A percentile compares a stretch with the other conserved stretches of the same genome.
Conservation (phyloP, 2,797 vertebrate genomes). For the Steatocranus sp. region DNA sequence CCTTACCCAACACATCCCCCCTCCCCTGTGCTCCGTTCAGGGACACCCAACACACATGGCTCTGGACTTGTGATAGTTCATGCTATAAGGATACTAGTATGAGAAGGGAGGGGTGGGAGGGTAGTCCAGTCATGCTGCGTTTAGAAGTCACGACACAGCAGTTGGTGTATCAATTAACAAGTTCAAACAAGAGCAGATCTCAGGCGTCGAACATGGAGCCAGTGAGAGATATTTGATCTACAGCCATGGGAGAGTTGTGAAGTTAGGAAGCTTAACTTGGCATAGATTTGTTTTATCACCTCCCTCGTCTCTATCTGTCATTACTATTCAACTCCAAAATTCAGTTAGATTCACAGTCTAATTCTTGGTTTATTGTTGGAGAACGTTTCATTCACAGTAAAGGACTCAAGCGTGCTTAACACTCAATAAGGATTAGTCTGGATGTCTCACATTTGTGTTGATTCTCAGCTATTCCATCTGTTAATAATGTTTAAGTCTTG, state of each 20-base stretch:
- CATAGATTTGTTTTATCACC: neutral
- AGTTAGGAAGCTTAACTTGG: slow-evolving; percentile 17
- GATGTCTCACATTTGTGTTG: slow-evolving; percentile 2
- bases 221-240: slow-evolving; percentile 57
- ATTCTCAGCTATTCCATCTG: slow-evolving; percentile 17
- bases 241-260: slow-evolving; percentile 30
- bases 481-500: slow-evolving; percentile 3
- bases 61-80: neutral
- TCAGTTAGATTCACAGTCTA: neutral
- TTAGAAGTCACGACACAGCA: slow-evolving; percentile 36
- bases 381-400: slow-evolving; percentile 6
- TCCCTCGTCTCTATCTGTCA: neutral
- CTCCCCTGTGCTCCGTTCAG: neutral
- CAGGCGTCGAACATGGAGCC: slow-evolving; percentile 25
- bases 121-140: slow-evolving; percentile 15
- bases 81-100: neutral
- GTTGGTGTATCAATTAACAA: slow-evolving; percentile 61
- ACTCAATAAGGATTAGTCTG: slow-evolving; percentile 25
- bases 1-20: neutral
- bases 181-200: slow-evolving; percentile 46
- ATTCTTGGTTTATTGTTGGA: neutral
- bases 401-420: slow-evolving; percentile 2
- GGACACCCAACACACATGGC: neutral
- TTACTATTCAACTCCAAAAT: neutral
- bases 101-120: neutral